A percentile compares a stretch with the other conserved stretches of the same genome.
phyloP scores from a whole-genome alignment of 2,888 invertebrate genomes.

The Choreutis nemorana region DNA sequence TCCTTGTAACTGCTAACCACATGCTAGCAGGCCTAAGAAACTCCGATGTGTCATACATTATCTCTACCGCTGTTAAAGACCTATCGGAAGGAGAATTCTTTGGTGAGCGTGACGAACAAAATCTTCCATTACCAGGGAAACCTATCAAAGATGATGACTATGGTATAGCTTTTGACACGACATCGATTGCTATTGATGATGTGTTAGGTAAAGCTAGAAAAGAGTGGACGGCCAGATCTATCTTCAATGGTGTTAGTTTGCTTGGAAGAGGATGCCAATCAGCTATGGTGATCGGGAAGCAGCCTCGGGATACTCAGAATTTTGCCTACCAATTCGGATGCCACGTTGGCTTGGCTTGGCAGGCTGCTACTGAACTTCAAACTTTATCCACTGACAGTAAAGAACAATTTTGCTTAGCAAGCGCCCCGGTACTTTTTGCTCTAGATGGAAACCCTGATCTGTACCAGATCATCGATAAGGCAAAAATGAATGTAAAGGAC shows the following conservation, averaged over 20 bases:
- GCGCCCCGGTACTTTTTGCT: conserved; percentile 86
- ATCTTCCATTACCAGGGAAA: conserved; percentile 74
- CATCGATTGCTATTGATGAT: conserved; percentile 36
- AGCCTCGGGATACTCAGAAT: conserved; percentile 71
- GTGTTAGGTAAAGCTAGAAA: conserved; percentile 67
- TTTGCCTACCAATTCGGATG: conserved; percentile 83
- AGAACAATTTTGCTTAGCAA: conserved; percentile 76
- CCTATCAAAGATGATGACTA: conserved; percentile 50
- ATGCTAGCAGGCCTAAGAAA: conserved; percentile 79
- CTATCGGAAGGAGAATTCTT: conserved; percentile 85
- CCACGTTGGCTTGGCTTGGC: conserved; percentile 83
- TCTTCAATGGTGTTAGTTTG: conserved; percentile 72
- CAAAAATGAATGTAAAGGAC: conserved; percentile 70
- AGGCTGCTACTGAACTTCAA: conserved; percentile 65
- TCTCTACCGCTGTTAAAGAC: conserved; percentile 83
- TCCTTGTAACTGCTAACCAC: conserved; percentile 81
- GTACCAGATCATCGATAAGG: conserved; percentile 69
- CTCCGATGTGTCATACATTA: conserved; percentile 79
- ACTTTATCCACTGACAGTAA: conserved; percentile 66
- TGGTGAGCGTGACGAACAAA: conserved; percentile 78
- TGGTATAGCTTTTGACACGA: conserved; percentile 44
- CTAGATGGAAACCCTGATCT: conserved; percentile 78
- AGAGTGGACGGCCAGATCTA: conserved; percentile 78
- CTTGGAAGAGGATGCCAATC: conserved; percentile 81
- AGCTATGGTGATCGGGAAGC: conserved; percentile 78